Conservation (phyloP, 2,888 invertebrate genomes). For the Congeria kusceri region DNA sequence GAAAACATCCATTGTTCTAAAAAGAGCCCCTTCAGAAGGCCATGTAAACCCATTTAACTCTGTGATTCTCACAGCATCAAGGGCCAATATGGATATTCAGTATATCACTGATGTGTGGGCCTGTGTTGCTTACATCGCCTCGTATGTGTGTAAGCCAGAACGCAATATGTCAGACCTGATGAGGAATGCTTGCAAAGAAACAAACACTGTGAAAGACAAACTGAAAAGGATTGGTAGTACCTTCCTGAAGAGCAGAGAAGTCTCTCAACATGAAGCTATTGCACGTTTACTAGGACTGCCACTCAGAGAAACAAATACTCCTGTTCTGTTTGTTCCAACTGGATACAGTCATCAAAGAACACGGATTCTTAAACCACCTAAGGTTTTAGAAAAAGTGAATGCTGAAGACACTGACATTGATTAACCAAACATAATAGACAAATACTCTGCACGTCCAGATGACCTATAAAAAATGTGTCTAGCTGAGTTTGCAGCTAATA, state of each 20-base stretch:
- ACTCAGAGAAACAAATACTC: constrained; percentile 23
- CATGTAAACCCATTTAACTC: constrained; percentile 18
- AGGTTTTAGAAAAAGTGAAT: constrained; percentile 41
- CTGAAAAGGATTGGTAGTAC: too few relatives aligned
- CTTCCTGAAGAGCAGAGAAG: too few relatives aligned
- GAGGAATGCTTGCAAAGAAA: constrained; percentile 36
- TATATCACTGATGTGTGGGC: constrained; percentile 35
- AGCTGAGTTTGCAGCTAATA: constrained; percentile 54
- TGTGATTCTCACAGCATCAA: constrained; percentile 16
- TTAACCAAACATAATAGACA: constrained; percentile 50
- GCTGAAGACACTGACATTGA: constrained; percentile 53
- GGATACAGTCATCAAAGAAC: constrained; percentile 18
- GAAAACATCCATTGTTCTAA: constrained; percentile 10
- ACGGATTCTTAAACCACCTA: constrained; percentile 30
- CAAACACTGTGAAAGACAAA: too few relatives aligned
- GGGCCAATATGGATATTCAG: constrained; percentile 40
- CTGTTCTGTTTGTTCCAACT: constrained; percentile 35
- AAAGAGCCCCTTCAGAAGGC: constrained; percentile 8
- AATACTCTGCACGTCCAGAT: constrained; percentile 44
- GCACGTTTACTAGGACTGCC: constrained; percentile 26
- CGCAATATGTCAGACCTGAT: constrained; percentile 30
- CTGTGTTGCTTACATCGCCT: constrained; percentile 47
- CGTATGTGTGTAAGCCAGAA: constrained; percentile 62
- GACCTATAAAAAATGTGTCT: constrained; percentile 41
- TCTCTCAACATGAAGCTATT: constrained; percentile 46